Evolutionary conservation across 2,113 vertebrate genomes (phyloP), one percentile per base, ranked within the genome.

Genomic region (Cyprinodon tularosa): DNA sequence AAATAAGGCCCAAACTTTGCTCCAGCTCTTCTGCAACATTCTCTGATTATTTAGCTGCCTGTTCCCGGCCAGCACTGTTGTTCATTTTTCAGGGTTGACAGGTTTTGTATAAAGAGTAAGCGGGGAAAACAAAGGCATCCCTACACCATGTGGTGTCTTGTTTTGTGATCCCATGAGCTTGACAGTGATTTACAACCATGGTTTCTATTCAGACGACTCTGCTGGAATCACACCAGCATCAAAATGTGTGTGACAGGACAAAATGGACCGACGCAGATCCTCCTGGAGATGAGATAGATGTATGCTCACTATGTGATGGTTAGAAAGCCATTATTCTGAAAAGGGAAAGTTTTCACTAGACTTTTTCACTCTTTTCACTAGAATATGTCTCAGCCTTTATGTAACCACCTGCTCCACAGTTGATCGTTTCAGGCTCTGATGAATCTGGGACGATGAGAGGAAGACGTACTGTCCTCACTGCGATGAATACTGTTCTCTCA

Each of bases 371-470:
- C 48, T 66, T 38, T 78, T 66, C 59, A 53, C 53, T 7, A 29
- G 48, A 68, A 62, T 40, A 53, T 66, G 48, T 66, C 63, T 44
- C n/a, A 50, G 60, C 67, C 61, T 62, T 67, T 68, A 62, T 69
- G 65, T 59, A 70, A 66, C 50, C 67, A 44, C 74, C 47, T 66
- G 29, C 62, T 77, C 60, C 61, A 64, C 73, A 78, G 86, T 79
- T 50, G 76, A 81, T 42, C 64, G 87, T 89, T 90, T 90, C 88
- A 88, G 64, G 86, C 85, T 88, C 84, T 70, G 79, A 70, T 90
- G 82, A 65, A 53, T 82, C 78, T 59, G 64, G 38, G 63, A 47
- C 20, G 65, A 57, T n/a, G 50, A 57, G 71, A 66, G 44, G 61
- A 78, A 62, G 67, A 76, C 12, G 0, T n/a, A 11, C 36, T 17